phyloP scores from a whole-genome alignment of 64 coral and sea anemone species.

The Montipora capricornis region DNA sequence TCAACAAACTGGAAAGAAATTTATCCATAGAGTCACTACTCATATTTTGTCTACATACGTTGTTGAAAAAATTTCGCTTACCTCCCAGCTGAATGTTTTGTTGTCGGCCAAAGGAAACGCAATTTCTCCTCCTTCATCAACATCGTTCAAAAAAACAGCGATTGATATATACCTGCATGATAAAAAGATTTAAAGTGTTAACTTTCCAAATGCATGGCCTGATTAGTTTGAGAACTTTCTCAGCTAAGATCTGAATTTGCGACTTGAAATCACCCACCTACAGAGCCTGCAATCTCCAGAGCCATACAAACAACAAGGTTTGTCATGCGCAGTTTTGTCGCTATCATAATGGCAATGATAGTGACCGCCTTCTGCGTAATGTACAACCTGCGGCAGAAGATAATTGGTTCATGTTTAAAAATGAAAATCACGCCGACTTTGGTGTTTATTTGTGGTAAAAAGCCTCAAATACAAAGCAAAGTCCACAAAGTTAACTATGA shows the following conservation, averaged over 20 bases:
- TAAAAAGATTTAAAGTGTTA: background rate
- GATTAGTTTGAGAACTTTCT: background rate
- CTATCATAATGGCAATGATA: slow-evolving; percentile 98
- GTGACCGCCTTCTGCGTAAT: slow-evolving; percentile 79
- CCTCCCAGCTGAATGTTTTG: slow-evolving; percentile 87
- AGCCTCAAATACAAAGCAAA: too few species aligned
- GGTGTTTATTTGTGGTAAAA: too few species aligned
- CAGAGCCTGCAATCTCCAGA: slow-evolving; percentile 86
- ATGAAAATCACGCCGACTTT: too few species aligned
- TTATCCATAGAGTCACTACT: too few species aligned
- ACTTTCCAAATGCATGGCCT: background rate
- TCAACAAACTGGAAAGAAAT: too few species aligned
- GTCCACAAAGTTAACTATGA: too few species aligned
- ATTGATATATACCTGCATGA: slow-evolving; percentile 76
- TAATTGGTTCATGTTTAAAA: background rate
- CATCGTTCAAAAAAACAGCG: slow-evolving; percentile 83
- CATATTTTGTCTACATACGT: background rate
- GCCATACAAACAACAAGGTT: slow-evolving; percentile 91
- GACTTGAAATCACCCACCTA: slow-evolving; percentile 38
- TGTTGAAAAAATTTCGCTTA: slow-evolving; percentile 2
- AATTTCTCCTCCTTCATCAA: slow-evolving; percentile 80
- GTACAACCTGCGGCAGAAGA: slow-evolving; percentile 69
- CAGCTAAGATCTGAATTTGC: background rate
- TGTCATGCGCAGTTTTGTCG: slow-evolving; percentile 67
- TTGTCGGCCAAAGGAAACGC: slow-evolving; percentile 94